Evolutionary conservation across 2,113 vertebrate species (phyloP).

Genomic region (Sterrhoptilus dennistouni): DNA sequence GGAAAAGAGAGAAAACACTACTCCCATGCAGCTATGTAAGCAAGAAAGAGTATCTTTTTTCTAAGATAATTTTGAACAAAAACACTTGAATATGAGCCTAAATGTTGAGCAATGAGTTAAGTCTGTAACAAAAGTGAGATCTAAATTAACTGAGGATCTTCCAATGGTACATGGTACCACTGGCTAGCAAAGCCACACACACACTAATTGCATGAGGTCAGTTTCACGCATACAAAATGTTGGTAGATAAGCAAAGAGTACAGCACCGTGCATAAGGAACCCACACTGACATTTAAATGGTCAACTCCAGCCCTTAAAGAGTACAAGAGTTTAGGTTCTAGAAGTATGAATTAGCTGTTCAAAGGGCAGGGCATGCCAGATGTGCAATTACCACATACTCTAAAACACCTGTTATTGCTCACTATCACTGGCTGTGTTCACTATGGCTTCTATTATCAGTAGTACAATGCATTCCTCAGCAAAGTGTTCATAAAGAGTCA

Average conservation of each 20-base stretch:
- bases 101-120: background rate
- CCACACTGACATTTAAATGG: background rate
- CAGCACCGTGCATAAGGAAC: background rate
- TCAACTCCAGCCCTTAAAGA: background rate
- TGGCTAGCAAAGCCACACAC: background rate
- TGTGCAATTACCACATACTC: background rate
- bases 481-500: background rate
- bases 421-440: background rate
- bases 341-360: background rate
- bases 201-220: fast-evolving
- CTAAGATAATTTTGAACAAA: background rate
- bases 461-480: background rate
- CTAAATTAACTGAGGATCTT: background rate
- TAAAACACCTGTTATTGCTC: background rate
- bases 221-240: background rate
- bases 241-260: background rate
- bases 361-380: background rate
- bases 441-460: background rate
- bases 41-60: background rate
- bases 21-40: background rate
- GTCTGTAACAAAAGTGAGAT: background rate
- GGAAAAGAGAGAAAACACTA: background rate
- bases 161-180: background rate
- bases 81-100: background rate
- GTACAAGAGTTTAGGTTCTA: background rate